phyloP scores from a whole-genome alignment of 2,888 invertebrate genomes.

The Muscina levida region DNA sequence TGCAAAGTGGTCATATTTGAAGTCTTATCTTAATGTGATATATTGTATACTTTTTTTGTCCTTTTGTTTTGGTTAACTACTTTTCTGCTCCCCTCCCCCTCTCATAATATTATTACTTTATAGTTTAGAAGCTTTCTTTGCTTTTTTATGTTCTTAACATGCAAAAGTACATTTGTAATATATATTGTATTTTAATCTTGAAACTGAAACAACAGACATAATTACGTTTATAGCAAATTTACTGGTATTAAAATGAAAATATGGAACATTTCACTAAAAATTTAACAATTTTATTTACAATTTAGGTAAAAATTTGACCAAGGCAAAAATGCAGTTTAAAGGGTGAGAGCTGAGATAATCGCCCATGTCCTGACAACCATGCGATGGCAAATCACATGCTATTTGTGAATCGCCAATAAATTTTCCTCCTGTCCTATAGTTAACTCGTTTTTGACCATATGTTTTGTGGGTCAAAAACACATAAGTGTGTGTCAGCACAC shows the following conservation, averaged over 20 bases:
- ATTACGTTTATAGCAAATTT: conserved; percentile 62
- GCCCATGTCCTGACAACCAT: no score
- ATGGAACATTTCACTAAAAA: conserved; percentile 19
- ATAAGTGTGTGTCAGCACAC: no score
- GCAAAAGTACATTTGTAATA: conserved; percentile 51
- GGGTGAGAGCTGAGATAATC: no score
- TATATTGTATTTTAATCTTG: conserved; percentile 54
- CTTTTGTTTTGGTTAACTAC: conserved; percentile 39
- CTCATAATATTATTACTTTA: neutral
- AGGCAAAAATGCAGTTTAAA: no score
- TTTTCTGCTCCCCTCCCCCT: conserved; percentile 29
- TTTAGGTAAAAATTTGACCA: conserved; percentile 14
- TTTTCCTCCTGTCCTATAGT: no score
- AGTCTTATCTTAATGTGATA: conserved; percentile 59
- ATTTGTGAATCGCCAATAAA: no score
- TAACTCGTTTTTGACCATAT: no score
- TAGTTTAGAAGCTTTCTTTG: conserved; percentile 28
- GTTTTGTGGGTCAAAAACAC: no score
- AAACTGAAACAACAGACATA: conserved; percentile 49
- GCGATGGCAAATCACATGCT: no score
- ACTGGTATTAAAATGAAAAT: conserved; percentile 20
- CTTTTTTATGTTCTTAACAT: conserved; percentile 53
- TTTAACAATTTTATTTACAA: neutral
- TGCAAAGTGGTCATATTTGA: conserved; percentile 60
- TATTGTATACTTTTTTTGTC: conserved; percentile 53